Percentiles rank a stretch among this genome's conserved stretches.
phyloP scores from a whole-genome alignment of 2,797 vertebrate genomes.

The Chloroceryle inda region DNA sequence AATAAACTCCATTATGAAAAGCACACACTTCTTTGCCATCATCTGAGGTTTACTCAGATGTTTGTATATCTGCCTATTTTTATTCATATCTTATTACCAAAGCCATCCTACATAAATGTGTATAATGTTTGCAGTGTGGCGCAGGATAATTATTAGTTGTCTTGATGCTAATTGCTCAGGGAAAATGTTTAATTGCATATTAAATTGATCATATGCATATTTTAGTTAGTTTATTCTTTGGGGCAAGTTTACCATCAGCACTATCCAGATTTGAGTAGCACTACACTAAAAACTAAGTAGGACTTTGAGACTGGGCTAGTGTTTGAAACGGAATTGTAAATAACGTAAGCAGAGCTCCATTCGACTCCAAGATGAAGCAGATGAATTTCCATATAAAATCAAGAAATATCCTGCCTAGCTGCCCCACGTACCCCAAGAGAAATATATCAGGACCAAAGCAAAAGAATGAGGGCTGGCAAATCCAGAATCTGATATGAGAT shows the following conservation, averaged over 20 bases:
- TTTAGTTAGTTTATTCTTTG: constrained; percentile 54
- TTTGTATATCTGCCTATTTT: constrained; percentile 35
- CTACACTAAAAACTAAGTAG: not conserved
- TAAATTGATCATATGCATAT: constrained; percentile 47
- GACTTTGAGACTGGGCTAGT: not conserved
- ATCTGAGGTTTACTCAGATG: constrained; percentile 19
- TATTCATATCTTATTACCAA: constrained; percentile 41
- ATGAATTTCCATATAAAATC: not conserved
- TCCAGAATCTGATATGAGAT: not conserved
- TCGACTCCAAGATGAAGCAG: not conserved
- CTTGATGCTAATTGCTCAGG: constrained; percentile 55
- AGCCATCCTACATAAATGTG: constrained; percentile 20
- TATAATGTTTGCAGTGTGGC: constrained; percentile 2
- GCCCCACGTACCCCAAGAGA: not conserved
- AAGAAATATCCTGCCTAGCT: not conserved
- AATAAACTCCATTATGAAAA: not conserved
- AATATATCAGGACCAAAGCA: not conserved
- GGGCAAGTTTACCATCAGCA: constrained; percentile 18
- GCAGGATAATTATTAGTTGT: constrained; percentile 61
- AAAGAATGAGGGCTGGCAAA: not conserved
- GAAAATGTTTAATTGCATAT: constrained; percentile 63
- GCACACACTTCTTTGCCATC: not conserved
- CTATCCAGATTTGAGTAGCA: not conserved
- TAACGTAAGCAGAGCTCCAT: not conserved
- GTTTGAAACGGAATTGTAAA: not conserved